Percentiles rank a stretch among this genome's conserved stretches.
These are phyloP conservation scores for Yponomeuta plumbellus DNA, from an alignment of 2,888 invertebrate species.

Conservation along the genomic window DNA sequence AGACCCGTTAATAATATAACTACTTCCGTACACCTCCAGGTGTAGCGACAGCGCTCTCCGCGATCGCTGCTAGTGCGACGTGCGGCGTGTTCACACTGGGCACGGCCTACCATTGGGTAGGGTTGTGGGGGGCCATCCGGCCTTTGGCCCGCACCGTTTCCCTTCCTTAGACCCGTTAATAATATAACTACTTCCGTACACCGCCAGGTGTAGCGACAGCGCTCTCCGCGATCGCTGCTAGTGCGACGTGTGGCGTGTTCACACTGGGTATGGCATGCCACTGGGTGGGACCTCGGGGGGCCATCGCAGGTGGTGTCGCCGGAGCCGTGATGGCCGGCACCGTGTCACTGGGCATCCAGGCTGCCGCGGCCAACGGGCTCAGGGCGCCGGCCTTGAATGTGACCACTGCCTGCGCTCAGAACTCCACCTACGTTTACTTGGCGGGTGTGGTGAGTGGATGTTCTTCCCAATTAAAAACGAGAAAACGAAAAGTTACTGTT, in stretches of 20 bases:
- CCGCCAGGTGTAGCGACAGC: slow-evolving; percentile 79
- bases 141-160: slow-evolving; percentile 79
- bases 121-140: slow-evolving; percentile 80
- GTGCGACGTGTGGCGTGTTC: slow-evolving; percentile 89
- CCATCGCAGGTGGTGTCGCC: slow-evolving; percentile 76
- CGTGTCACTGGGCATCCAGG: slow-evolving; percentile 81
- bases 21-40: slow-evolving; percentile 33
- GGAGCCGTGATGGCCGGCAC: slow-evolving; percentile 79
- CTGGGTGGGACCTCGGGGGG: slow-evolving; percentile 84
- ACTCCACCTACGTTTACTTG: slow-evolving; percentile 34
- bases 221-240: slow-evolving; percentile 88
- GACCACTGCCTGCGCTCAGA: slow-evolving; percentile 40
- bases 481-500: too few relatives aligned
- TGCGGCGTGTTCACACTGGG: slow-evolving; percentile 90
- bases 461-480: too few relatives aligned
- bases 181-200: neutral
- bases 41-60: slow-evolving; percentile 85
- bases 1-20: too few relatives aligned
- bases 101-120: slow-evolving; percentile 88
- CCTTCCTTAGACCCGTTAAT: too few relatives aligned
- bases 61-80: slow-evolving; percentile 88
- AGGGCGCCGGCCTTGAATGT: slow-evolving; percentile 64
- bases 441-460: slow-evolving; percentile 33
- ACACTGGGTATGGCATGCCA: slow-evolving; percentile 89
- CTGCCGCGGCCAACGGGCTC: slow-evolving; percentile 77